Percentiles rank a stretch among this genome's conserved stretches.
These are phyloP conservation scores for Enteromius treurensis DNA, from an alignment of 2,797 vertebrate species.

Conservation along the genomic window DNA sequence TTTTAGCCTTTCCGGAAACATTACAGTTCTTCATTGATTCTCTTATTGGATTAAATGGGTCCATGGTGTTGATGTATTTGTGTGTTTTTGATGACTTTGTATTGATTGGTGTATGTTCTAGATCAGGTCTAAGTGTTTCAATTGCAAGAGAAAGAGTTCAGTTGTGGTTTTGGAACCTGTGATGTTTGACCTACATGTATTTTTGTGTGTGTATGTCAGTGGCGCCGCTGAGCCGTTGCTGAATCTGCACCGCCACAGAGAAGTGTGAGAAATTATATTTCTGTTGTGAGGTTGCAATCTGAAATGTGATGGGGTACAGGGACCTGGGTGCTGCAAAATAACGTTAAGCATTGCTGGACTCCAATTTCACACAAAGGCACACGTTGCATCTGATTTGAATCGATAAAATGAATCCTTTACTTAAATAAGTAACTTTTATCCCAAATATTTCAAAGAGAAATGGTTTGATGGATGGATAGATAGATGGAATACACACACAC, in stretches of 20 bases:
- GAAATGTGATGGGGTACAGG: not conserved
- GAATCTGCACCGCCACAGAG: not conserved
- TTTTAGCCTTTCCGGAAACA: conserved; percentile 53
- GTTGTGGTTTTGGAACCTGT: not conserved
- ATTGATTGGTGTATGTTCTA: conserved; percentile 40
- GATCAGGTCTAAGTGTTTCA: conserved; percentile 27
- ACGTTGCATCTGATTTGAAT: not conserved
- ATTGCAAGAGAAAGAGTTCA: not conserved
- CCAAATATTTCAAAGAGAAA: not conserved
- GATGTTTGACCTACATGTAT: not conserved
- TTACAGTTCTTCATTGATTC: conserved; percentile 46
- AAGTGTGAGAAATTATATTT: conserved; percentile 35
- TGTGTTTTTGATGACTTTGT: conserved; percentile 48
- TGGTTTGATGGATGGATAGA: no score
- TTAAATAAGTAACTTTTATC: not conserved
- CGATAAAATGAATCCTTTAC: not conserved
- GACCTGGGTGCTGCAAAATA: not conserved
- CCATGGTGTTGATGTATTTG: conserved; percentile 47
- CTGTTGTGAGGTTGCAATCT: conserved; percentile 30
- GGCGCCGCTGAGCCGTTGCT: not conserved
- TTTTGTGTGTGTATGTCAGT: conserved; percentile 11
- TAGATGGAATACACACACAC: no score
- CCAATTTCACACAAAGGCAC: not conserved
- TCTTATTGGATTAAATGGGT: conserved; percentile 51
- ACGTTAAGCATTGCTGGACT: not conserved